phyloP scores from a whole-genome alignment of 2,113 vertebrate species.

The Pterocles gutturalis region DNA sequence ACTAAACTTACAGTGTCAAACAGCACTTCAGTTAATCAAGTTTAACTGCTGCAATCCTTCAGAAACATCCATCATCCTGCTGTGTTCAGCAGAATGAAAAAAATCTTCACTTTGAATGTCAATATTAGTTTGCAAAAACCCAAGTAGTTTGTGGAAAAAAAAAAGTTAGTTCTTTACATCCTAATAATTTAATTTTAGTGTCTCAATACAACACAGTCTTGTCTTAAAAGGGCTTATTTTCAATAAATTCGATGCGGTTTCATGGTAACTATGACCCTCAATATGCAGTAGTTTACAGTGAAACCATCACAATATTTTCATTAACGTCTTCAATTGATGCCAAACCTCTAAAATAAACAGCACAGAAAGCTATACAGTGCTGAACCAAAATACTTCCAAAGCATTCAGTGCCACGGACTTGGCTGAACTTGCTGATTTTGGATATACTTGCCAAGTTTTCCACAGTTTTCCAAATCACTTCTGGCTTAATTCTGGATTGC shows the following conservation, averaged over 20 bases:
- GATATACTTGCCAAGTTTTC: not conserved
- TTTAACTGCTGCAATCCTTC: not conserved
- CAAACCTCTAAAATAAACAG: not conserved
- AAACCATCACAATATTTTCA: not conserved
- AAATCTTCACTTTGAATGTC: not conserved
- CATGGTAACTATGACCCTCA: not conserved
- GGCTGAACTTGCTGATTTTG: not conserved
- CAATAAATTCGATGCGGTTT: not conserved
- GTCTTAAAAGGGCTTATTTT: not conserved
- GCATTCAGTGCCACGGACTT: not conserved
- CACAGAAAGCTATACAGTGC: not conserved
- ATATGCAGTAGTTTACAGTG: not conserved
- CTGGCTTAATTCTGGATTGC: not conserved
- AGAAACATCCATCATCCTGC: constrained; percentile 14
- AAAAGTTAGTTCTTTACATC: not conserved
- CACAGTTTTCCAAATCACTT: not conserved
- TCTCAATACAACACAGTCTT: not conserved
- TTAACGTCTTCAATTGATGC: not conserved
- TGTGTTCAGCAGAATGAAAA: not conserved
- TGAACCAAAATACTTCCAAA: not conserved
- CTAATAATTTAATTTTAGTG: not conserved
- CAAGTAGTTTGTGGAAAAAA: not conserved
- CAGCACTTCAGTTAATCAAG: not conserved
- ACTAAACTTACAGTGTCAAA: not conserved
- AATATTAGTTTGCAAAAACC: not conserved